Evolutionary conservation across 2,113 vertebrate species (phyloP), one percentile per base, ranked within the genome.

Genomic region (Pteropus alecto): DNA sequence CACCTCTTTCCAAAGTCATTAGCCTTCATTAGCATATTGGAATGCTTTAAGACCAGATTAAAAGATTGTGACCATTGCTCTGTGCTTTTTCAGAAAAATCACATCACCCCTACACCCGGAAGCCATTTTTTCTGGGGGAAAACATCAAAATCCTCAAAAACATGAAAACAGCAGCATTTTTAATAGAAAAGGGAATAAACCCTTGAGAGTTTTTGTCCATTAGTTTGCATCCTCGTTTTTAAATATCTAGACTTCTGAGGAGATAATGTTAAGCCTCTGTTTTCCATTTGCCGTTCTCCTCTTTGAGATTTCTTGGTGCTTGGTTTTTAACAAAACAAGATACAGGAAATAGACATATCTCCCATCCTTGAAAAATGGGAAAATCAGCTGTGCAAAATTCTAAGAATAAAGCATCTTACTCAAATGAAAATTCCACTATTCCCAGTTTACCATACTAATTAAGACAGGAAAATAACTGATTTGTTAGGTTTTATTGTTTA

Each of bases 11-110:
- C 60, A 68, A n/a, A 84, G 22, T 74, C 43, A 41, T 87, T 87
- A 87, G 67, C 41, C 35, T 92, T 88, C 56, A 71, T 19, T 61
- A 28, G 38, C 13, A 5, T 60, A 18, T 24, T 84, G 38, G 84
- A 84, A 71, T 94, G 26, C 63, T 92, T 88, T 81, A 93, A 95
- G 41, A 35, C 48, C n/a, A 60, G n/a, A 19, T 73, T 87, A 86
- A 54, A 84, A 96, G 70, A 78, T 92, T 83, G 76, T 43, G 4
- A n/a, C 56, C 30, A 51, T 70, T 95, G 33, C 16, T 88, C 87
- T 22, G 16, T 51, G 46, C 89, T 93, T 81, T 48, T 24, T 33
- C 24, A 81, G 79, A 78, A 81, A 77, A 86, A 86, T 46, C 21
- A 38, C 21, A 41, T 77, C 10, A 70, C 33, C 60, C 33, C 4